These are phyloP conservation scores for Oreochromis aureus DNA, from an alignment of 2,113 vertebrate species.

Conservation along the genomic window DNA sequence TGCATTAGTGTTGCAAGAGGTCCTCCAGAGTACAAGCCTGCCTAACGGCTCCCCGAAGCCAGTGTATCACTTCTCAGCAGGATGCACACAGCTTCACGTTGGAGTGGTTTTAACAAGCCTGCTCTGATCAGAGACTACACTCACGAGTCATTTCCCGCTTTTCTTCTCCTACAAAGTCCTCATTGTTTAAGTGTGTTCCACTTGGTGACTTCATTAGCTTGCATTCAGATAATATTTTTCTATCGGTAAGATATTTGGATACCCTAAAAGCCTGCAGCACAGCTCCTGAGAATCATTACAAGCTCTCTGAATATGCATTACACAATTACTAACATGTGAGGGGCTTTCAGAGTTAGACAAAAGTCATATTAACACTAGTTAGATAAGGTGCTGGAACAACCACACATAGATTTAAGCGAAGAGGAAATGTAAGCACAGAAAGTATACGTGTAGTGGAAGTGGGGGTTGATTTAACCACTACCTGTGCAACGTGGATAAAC, in stretches of 20 bases:
- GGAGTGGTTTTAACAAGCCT: constrained; percentile 18
- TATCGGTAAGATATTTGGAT: not conserved
- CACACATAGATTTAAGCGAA: not conserved
- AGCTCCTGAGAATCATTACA: constrained; percentile 36
- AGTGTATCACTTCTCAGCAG: constrained; percentile 15
- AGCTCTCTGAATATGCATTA: constrained; percentile 12
- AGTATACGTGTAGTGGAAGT: not conserved
- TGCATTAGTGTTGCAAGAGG: constrained; percentile 46
- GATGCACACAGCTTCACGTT: not conserved
- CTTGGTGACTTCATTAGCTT: not conserved
- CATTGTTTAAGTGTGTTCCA: not conserved
- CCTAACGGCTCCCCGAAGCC: constrained; percentile 16
- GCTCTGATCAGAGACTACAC: not conserved
- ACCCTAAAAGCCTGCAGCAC: constrained; percentile 6
- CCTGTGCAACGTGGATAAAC: constrained; percentile 93
- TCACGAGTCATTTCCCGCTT: not conserved
- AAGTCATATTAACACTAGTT: not conserved
- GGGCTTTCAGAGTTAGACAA: not conserved
- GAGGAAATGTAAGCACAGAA: constrained; percentile 21
- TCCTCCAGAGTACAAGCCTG: constrained; percentile 28
- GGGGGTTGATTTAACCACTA: constrained; percentile 40
- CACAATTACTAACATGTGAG: not conserved
- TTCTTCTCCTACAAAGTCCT: constrained; percentile 2
- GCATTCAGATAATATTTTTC: constrained; percentile 18
- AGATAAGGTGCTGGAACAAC: not conserved